phyloP scores from a whole-genome alignment of 2,797 vertebrate species.

The Spheniscus humboldti region DNA sequence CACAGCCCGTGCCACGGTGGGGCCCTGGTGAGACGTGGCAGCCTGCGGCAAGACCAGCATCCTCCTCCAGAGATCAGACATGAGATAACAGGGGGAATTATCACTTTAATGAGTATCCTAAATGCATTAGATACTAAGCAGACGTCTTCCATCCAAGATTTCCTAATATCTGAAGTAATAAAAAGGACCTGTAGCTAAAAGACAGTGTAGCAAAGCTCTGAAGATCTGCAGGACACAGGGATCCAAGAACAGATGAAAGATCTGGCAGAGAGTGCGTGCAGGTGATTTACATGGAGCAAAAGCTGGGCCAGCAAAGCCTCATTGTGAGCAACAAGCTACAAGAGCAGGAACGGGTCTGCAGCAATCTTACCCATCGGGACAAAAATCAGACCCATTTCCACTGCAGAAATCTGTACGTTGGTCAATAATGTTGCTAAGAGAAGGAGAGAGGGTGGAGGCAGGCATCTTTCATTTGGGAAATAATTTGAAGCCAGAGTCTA shows the following conservation, averaged over 20 bases:
- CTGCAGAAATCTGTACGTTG: background rate
- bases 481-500: background rate
- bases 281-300: background rate
- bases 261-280: background rate
- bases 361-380: fast-evolving
- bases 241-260: background rate
- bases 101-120: background rate
- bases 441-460: background rate
- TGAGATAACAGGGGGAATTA: background rate
- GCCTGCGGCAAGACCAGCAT: background rate
- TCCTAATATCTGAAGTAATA: background rate
- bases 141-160: background rate
- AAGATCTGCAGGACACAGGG: background rate
- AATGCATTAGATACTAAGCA: background rate
- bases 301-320: background rate
- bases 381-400: background rate
- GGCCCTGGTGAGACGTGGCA: background rate
- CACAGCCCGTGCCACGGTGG: background rate
- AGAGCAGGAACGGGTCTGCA: background rate
- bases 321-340: background rate
- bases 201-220: background rate
- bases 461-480: background rate
- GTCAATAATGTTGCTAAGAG: background rate
- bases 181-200: background rate
- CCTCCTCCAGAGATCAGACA: background rate